Percentiles rank a stretch among this genome's conserved stretches.
phyloP scores from a whole-genome alignment of 2,113 vertebrate species.

The Dipodomys ordii region DNA sequence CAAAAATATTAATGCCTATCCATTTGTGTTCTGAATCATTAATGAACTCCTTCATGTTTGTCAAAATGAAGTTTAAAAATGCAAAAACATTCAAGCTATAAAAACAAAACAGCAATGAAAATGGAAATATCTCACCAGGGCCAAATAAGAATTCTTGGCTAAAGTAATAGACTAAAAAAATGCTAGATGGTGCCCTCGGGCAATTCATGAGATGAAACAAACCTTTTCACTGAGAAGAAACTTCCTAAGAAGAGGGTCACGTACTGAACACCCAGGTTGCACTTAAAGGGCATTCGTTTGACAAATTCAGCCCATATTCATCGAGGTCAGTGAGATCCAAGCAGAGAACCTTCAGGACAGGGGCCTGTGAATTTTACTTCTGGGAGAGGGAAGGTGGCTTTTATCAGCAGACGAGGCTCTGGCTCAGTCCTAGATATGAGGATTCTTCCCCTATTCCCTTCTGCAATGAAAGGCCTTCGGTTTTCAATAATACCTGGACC shows the following conservation, averaged over 20 bases:
- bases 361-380: not conserved
- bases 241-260: slow-evolving; percentile 13
- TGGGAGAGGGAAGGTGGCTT: not conserved
- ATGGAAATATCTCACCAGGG: not conserved
- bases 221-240: slow-evolving; percentile 41
- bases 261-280: slow-evolving; percentile 15
- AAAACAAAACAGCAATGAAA: not conserved
- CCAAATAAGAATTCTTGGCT: not conserved
- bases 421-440: fast-evolving
- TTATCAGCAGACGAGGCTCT: fast-evolving
- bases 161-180: slow-evolving; percentile 2
- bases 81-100: not conserved
- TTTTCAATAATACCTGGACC: not conserved
- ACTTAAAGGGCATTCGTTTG: slow-evolving; percentile 60
- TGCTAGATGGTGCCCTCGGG: slow-evolving; percentile 48
- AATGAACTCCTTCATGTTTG: not conserved
- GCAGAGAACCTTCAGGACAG: not conserved
- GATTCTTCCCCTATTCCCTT: too few relatives aligned
- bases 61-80: slow-evolving; percentile 22
- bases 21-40: not conserved
- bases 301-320: slow-evolving; percentile 42
- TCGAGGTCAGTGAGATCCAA: not conserved
- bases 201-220: slow-evolving; percentile 65
- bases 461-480: fast-evolving
- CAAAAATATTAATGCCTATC: not conserved